Conservation (phyloP, 2,113 vertebrate species). For the Sardina pilchardus region DNA sequence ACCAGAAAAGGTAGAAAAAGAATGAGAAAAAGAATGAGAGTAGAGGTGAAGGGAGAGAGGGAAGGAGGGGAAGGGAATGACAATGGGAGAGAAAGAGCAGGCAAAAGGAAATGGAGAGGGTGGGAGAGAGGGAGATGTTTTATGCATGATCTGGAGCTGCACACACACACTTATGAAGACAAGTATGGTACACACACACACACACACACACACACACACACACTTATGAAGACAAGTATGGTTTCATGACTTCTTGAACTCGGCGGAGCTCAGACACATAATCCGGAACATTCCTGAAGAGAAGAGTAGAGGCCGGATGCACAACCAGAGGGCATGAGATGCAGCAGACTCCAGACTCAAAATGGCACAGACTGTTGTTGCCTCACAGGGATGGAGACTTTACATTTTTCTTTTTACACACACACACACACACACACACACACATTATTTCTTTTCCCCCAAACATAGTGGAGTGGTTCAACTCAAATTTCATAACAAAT, state of each 20-base stretch:
- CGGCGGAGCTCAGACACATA: not conserved
- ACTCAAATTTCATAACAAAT: no score
- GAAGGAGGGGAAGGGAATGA: not conserved
- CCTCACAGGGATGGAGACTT: not conserved
- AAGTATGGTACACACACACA: not conserved
- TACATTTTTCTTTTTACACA: not conserved
- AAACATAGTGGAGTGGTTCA: no score
- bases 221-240: not conserved
- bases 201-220: not conserved
- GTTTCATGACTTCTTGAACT: not conserved
- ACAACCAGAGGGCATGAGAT: conserved; percentile 5
- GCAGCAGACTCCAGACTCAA: not conserved
- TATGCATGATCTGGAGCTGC: not conserved
- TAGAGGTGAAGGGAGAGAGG: not conserved
- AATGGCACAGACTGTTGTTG: not conserved
- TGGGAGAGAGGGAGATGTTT: not conserved
- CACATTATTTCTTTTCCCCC: not conserved
- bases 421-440: not conserved
- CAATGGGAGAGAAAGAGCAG: not conserved
- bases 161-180: not conserved
- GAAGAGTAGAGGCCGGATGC: not conserved
- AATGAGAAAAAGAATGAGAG: no score
- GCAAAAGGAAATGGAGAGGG: not conserved
- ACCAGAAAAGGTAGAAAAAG: not conserved
- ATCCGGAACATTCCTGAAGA: not conserved